Percentiles rank a stretch among this genome's conserved stretches.
Conservation (phyloP, 2,888 invertebrate genomes). For the Drosophila siamana region DNA sequence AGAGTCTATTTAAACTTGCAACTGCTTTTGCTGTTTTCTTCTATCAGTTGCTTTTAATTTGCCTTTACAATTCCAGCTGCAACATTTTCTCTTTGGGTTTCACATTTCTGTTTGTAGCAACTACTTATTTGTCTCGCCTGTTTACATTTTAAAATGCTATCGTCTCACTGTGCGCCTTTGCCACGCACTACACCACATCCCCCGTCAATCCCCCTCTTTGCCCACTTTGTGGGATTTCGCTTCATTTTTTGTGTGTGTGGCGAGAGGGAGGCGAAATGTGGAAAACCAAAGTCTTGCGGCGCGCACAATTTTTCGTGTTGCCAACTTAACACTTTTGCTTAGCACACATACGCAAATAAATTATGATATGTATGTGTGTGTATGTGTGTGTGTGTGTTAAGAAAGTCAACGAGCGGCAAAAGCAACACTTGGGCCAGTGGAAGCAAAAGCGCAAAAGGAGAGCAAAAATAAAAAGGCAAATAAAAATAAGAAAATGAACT, state of each 20-base stretch:
- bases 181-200: background rate
- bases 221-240: background rate
- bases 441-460: slow-evolving; percentile 36
- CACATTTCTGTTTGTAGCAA: background rate
- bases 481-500: slow-evolving; percentile 49
- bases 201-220: background rate
- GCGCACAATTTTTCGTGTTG: slow-evolving; percentile 75
- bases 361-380: slow-evolving; percentile 50
- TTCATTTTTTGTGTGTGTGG: slow-evolving; percentile 17
- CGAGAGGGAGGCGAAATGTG: slow-evolving; percentile 19
- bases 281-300: slow-evolving; percentile 74
- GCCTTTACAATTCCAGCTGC: too few species aligned
- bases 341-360: slow-evolving; percentile 59
- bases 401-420: slow-evolving; percentile 71
- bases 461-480: slow-evolving; percentile 6
- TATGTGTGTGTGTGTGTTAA: slow-evolving; percentile 45
- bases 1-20: too few species aligned
- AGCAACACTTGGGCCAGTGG: slow-evolving; percentile 62
- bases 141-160: background rate
- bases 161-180: slow-evolving; percentile 45
- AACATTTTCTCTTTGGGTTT: background rate
- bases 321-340: slow-evolving; percentile 79
- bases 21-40: too few species aligned
- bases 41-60: too few species aligned
- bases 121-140: too few species aligned